phyloP scores from a whole-genome alignment of 2,113 vertebrate genomes.

The Mastomys natalensis region DNA sequence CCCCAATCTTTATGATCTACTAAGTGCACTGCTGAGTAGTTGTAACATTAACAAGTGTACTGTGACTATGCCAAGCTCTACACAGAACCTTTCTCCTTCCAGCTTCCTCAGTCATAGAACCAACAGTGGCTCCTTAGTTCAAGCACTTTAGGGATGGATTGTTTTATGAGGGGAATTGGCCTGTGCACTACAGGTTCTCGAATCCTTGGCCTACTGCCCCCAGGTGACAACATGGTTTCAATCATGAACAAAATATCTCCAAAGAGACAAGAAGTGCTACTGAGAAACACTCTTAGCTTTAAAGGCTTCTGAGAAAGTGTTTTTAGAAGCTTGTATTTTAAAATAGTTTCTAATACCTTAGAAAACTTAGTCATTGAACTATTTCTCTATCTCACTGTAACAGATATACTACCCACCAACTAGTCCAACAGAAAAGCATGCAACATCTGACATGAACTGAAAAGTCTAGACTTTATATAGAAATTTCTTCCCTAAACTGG shows the following conservation, averaged over 20 bases:
- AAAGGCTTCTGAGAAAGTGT: constrained; percentile 1
- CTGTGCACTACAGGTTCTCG: background rate
- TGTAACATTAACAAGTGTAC: background rate
- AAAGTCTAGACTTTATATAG: constrained; percentile 3
- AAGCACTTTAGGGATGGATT: background rate
- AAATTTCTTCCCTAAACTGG: background rate
- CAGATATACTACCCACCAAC: background rate
- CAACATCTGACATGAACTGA: background rate
- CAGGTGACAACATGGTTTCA: background rate
- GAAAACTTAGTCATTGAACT: background rate
- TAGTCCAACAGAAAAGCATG: background rate
- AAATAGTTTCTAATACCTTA: background rate
- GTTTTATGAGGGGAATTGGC: rapidly evolving
- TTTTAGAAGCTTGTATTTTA: background rate
- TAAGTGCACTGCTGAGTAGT: background rate
- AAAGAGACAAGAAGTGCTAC: background rate
- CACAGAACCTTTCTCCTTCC: background rate
- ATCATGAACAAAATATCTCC: background rate
- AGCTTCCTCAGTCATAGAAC: background rate
- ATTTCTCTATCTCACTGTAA: background rate
- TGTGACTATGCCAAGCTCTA: background rate
- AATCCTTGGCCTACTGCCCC: background rate
- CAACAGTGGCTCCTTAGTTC: background rate
- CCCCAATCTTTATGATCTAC: background rate
- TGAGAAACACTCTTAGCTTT: constrained; percentile 6